Evolutionary conservation across 1,140 invertebrate species (phyloP).

Genomic region (Drosophila leontia): DNA sequence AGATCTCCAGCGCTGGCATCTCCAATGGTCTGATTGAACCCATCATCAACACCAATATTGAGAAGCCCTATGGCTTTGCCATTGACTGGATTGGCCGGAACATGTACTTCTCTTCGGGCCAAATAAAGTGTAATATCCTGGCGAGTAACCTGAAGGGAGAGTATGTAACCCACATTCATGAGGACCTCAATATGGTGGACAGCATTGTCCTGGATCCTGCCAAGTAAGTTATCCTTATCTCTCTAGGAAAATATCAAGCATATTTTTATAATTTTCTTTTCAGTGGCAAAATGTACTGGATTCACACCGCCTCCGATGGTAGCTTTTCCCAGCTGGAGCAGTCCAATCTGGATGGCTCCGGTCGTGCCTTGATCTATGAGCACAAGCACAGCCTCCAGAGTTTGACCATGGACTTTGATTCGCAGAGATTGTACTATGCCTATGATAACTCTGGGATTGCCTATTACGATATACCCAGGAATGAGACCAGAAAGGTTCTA

Average conservation of each 20-base stretch:
- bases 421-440: slow-evolving; percentile 90
- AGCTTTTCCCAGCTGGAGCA: slow-evolving; percentile 86
- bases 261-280: slow-evolving; percentile 58
- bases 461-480: slow-evolving; percentile 87
- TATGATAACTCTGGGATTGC: slow-evolving; percentile 88
- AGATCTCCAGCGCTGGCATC: slow-evolving; percentile 90
- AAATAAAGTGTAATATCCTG: slow-evolving; percentile 86
- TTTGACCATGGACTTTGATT: slow-evolving; percentile 88
- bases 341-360: slow-evolving; percentile 89
- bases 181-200: slow-evolving; percentile 83
- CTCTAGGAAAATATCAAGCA: background rate
- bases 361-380: slow-evolving; percentile 58
- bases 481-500: slow-evolving; percentile 76
- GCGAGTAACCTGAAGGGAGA: slow-evolving; percentile 91
- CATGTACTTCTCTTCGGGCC: slow-evolving; percentile 88
- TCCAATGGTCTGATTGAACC: slow-evolving; percentile 88
- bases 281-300: slow-evolving; percentile 89
- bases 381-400: slow-evolving; percentile 85
- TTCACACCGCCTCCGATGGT: slow-evolving; percentile 83
- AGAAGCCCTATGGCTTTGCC: slow-evolving; percentile 86
- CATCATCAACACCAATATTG: slow-evolving; percentile 90
- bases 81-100: slow-evolving; percentile 92
- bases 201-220: slow-evolving; percentile 89
- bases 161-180: slow-evolving; percentile 86
- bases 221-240: slow-evolving; percentile 70